Base-by-base conservation (phyloP, 2,113 vertebrate genomes). In the Siniperca knerii region DNA sequence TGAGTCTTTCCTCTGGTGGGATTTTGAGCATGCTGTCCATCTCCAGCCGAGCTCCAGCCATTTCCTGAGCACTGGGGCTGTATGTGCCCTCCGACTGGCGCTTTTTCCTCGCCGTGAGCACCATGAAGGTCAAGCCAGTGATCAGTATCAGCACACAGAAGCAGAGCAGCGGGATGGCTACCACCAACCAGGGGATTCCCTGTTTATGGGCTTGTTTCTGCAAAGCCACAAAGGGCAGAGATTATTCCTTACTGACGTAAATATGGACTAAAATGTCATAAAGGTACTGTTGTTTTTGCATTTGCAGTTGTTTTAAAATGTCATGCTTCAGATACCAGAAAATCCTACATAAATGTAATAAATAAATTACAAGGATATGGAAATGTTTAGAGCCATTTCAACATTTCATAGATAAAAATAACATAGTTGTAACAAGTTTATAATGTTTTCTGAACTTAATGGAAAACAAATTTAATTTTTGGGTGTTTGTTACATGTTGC, bases 21-120 rank as follows among this genome's bases (percentile, higher is more conserved):
- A 99, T 97, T 92, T 99, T 99, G 64, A 99, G 96, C 85, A 99
- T 97, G 89, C 97, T 98, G 96, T 98, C 98, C 98, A 99, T 99
- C 94, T 99, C 98, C 92, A 99, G 81, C 44, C 98, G 97, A 3
- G 98, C 98, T 70, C 98, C 98, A 0, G 98, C 98, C 90, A 98
- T 94, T 92, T 99, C 98, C 96, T 99, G 98, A 78, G 97, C 86
- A 69, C 98, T 99, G 0, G 98, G 98, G 74, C 97, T 99, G 93
- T 99, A 99, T 55, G 96, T 97, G 6, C 98, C 98, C 93, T 99
- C 98, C 0, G 97, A 98, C 83, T 98, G 98, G 2, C 98, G 97
- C 89, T 98, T 96, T 94, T 97, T 99, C 84, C 97, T 95, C 8
- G 98, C 98, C 0, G 97, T 98, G 87, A 98, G 91, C 87, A 97